Conservation (phyloP, 2,113 vertebrate genomes). For the Paracanthobrama guichenoti region DNA sequence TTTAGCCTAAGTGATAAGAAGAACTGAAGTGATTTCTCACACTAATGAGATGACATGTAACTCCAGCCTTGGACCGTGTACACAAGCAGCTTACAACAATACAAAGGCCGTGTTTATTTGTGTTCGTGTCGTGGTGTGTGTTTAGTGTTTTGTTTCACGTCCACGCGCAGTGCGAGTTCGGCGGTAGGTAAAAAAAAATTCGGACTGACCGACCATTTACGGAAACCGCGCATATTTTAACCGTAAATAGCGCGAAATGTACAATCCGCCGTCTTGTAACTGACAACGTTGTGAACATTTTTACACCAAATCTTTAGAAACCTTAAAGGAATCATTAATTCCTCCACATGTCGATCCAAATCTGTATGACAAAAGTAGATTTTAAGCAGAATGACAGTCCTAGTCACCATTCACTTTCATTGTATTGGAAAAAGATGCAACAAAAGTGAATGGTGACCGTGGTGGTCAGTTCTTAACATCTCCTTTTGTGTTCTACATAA, state of each 20-base stretch:
- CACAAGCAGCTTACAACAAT: constrained; percentile 39
- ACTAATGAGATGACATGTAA: constrained; percentile 49
- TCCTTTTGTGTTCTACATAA: neutral
- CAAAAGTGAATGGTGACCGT: neutral
- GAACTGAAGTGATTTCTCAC: constrained; percentile 35
- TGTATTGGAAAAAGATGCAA: neutral
- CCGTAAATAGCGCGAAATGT: neutral
- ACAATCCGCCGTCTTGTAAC: neutral
- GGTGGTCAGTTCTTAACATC: neutral
- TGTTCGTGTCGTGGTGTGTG: constrained; percentile 38
- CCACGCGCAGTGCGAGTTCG: constrained; percentile 34
- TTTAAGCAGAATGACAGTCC: neutral
- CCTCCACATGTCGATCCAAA: neutral
- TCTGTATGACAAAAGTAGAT: neutral
- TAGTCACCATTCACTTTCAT: neutral
- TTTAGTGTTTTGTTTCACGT: constrained; percentile 45
- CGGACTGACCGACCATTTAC: neutral
- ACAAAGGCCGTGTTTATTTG: constrained; percentile 54
- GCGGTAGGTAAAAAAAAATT: neutral
- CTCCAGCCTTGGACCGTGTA: constrained; percentile 45
- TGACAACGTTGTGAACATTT: neutral
- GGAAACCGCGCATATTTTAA: neutral
- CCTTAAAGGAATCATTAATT: too few relatives aligned
- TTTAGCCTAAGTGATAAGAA: neutral
- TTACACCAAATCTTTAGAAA: too few relatives aligned